Base-by-base conservation (phyloP, 2,797 vertebrate species). In the Enteromius fasciolatus region DNA sequence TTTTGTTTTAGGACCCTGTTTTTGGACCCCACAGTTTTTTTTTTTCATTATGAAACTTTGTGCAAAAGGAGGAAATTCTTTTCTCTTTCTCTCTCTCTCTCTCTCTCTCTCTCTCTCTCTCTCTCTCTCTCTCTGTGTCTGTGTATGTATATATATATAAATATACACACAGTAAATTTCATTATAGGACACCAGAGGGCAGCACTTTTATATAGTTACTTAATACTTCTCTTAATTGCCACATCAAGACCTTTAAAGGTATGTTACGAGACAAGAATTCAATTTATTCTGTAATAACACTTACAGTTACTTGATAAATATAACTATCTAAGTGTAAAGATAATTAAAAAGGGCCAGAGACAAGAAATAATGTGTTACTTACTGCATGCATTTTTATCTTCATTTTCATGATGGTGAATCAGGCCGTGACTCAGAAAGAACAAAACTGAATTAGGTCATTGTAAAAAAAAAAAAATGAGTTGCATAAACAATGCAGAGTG, bases 321-420 rank as follows among this genome's bases (percentile, higher is more conserved):
- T 2, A 1, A 39, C 7, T 6, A 17, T 66, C 9, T 36, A 10
- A 10, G 3, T 33, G 8, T 54, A 57, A 57, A 39, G 31, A 73
- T 7, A 39, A 33, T 57, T 39, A 9, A 75, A 74, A 75, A 36
- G 5, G 5, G 46, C 25, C 8, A 52, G 48, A 33, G 5, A 7
- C 11, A 33, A 5, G 5, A 52, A 52, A 20, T 1, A n/a, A 20
- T 15, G 31, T 15, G 50, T 36, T 36, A 39, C 36, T 57, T 39
- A 52, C 12, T 75, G 3, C 33, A 41, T 54, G 11, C 3, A 74
- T 75, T 20, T 74, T 39, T 1, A 39, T 39, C 39, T 39, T 39
- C 23, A 28, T 76, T 61, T 20, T 63, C 23, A 68, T 18, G n/a
- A 41, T 20, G 33, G 33, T 79, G 77, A 70, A 61, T 80, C 50